Conservation (phyloP, 2,797 vertebrate genomes). For the Melopsittacus undulatus region DNA sequence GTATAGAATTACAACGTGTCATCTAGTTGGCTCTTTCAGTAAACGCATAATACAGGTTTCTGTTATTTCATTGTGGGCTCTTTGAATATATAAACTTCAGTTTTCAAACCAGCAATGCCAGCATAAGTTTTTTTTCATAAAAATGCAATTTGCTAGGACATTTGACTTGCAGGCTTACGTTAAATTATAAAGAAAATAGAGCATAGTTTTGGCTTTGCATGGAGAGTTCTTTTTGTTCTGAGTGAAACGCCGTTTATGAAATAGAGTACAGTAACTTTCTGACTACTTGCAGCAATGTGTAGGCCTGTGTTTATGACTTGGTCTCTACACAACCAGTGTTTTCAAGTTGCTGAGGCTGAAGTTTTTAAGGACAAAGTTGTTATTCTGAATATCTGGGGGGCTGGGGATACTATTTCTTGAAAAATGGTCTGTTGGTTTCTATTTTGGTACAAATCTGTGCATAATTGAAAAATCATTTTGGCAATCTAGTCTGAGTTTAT, state of each 20-base stretch:
- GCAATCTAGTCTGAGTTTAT: background rate
- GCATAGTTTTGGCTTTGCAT: background rate
- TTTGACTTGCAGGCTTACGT: background rate
- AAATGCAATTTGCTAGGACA: background rate
- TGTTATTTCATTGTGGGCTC: background rate
- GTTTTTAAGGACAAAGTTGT: background rate
- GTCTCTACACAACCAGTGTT: background rate
- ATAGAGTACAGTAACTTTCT: background rate
- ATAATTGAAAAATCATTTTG: slow-evolving; percentile 1
- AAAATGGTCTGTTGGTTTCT: background rate
- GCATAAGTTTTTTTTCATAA: background rate
- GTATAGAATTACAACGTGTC: background rate
- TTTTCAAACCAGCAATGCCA: background rate
- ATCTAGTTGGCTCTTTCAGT: background rate
- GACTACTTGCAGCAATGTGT: background rate
- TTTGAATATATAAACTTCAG: background rate
- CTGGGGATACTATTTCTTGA: background rate
- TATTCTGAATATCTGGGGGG: background rate
- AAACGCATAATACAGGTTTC: background rate
- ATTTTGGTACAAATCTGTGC: background rate
- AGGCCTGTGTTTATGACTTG: background rate
- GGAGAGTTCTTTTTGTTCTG: background rate
- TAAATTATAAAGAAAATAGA: background rate
- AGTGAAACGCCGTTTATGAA: background rate
- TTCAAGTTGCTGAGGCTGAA: background rate